Percentiles rank a stretch among this genome's conserved stretches.
Conservation (phyloP, 2,888 invertebrate species). For the Eurytoma adleriae region DNA sequence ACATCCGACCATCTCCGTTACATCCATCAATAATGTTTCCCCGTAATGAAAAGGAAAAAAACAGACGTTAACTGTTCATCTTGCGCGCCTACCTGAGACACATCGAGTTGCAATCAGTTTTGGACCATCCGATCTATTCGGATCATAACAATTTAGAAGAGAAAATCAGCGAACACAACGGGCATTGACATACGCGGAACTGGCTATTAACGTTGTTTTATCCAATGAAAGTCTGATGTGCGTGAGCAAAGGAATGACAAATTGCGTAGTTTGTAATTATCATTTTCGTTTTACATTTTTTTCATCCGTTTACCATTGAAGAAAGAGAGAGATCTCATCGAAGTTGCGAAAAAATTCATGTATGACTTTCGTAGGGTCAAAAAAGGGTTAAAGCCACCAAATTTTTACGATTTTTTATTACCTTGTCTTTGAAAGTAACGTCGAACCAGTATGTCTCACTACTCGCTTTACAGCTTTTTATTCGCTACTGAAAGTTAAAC, state of each 20-base stretch:
- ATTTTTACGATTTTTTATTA: conserved; percentile 44
- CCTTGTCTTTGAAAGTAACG: conserved; percentile 26
- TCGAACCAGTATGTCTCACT: conserved; percentile 8
- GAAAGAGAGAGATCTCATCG: conserved; percentile 28
- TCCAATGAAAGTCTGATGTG: conserved; percentile 49
- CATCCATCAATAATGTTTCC: conserved; percentile 24
- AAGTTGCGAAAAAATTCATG: not conserved
- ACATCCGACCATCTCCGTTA: conserved; percentile 6
- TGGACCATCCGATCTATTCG: conserved; percentile 35
- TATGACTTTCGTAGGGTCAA: conserved; percentile 32
- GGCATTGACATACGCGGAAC: conserved; percentile 43
- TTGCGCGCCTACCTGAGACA: conserved; percentile 34
- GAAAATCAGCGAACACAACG: conserved; percentile 4
- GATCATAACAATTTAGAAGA: conserved; percentile 3
- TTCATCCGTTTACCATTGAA: conserved; percentile 21
- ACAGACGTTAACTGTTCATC: conserved; percentile 33
- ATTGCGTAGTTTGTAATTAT: conserved; percentile 37
- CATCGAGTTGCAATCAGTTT: conserved; percentile 47
- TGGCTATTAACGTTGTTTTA: conserved; percentile 27
- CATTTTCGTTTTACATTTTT: not conserved
- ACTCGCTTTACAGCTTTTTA: conserved; percentile 13
- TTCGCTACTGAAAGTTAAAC: conserved; percentile 39
- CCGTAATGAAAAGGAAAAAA: conserved; percentile 9
- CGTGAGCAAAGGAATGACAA: conserved; percentile 52
- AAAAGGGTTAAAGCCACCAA: conserved; percentile 18